Conservation (phyloP, 2,113 vertebrate species). For the Danio rerio region DNA sequence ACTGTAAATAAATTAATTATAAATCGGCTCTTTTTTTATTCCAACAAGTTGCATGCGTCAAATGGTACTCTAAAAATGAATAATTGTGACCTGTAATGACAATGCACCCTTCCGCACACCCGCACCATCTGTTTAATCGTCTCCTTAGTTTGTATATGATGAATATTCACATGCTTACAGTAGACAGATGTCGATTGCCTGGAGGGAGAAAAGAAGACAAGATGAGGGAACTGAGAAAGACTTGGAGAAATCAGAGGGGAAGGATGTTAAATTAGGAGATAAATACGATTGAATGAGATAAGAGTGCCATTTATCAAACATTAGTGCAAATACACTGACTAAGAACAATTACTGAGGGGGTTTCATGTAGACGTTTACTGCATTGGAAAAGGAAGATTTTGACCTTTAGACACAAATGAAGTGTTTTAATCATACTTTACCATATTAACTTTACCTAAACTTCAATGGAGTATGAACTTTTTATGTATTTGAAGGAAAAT, state of each 20-base stretch:
- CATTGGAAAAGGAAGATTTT: not conserved
- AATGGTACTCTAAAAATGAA: not conserved
- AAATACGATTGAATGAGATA: conserved; percentile 21
- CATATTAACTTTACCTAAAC: not conserved
- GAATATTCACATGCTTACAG: conserved; percentile 33
- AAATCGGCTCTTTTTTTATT: not conserved
- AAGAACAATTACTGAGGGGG: not conserved
- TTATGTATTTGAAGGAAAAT: not conserved
- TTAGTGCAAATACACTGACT: not conserved
- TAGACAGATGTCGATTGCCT: conserved; percentile 9
- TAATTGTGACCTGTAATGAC: conserved; percentile 18
- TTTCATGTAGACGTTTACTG: not conserved
- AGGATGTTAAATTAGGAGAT: conserved; percentile 3
- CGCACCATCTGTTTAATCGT: conserved; percentile 44
- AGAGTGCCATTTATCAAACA: conserved; percentile 39
- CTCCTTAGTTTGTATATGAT: conserved; percentile 31
- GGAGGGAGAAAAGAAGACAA: conserved; percentile 5
- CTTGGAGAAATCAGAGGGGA: not conserved
- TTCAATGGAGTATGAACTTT: not conserved
- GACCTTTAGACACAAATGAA: too few species aligned
- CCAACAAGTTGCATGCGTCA: not conserved
- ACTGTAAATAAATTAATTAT: not conserved
- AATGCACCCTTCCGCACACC: not conserved
- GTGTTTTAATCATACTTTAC: not conserved
- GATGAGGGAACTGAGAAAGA: not conserved